Percentiles rank a stretch among this genome's conserved stretches.
These are phyloP conservation scores for Tanytarsus gracilentus DNA, from an alignment of 2,888 invertebrate genomes.

Conservation along the genomic window DNA sequence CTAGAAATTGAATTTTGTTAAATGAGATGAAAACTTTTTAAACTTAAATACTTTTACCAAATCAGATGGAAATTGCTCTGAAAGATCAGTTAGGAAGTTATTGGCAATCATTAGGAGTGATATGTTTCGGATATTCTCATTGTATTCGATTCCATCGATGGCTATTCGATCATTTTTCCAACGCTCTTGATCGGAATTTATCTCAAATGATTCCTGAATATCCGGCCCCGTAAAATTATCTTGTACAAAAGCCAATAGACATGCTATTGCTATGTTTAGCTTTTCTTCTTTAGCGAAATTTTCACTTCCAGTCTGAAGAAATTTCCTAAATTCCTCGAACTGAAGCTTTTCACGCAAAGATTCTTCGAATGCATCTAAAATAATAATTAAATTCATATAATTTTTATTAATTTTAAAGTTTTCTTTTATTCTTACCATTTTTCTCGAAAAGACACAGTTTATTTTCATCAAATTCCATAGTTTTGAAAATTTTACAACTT, in stretches of 20 bases:
- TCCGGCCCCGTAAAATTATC: constrained; percentile 73
- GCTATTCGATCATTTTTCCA: constrained; percentile 41
- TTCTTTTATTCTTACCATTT: background rate
- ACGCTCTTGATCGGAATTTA: constrained; percentile 36
- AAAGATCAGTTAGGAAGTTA: constrained; percentile 41
- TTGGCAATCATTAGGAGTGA: constrained; percentile 42
- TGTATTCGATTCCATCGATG: constrained; percentile 58
- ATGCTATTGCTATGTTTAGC: constrained; percentile 52
- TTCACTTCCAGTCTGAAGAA: constrained; percentile 32
- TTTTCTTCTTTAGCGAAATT: constrained; percentile 40
- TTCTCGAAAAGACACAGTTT: constrained; percentile 4
- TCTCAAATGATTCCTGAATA: constrained; percentile 44
- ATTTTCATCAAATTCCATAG: background rate
- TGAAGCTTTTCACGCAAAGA: background rate
- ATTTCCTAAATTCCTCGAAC: background rate
- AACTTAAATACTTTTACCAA: constrained; percentile 32
- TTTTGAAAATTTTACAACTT: background rate
- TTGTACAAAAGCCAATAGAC: constrained; percentile 65
- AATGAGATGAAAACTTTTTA: constrained; percentile 17
- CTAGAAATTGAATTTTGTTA: constrained; percentile 33
- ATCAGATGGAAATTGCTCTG: constrained; percentile 36
- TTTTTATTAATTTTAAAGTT: background rate
- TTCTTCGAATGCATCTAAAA: background rate
- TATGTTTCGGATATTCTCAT: constrained; percentile 53
- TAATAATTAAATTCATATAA: background rate